Conservation (phyloP, 1,140 invertebrate species). For the Bombyx mori region DNA sequence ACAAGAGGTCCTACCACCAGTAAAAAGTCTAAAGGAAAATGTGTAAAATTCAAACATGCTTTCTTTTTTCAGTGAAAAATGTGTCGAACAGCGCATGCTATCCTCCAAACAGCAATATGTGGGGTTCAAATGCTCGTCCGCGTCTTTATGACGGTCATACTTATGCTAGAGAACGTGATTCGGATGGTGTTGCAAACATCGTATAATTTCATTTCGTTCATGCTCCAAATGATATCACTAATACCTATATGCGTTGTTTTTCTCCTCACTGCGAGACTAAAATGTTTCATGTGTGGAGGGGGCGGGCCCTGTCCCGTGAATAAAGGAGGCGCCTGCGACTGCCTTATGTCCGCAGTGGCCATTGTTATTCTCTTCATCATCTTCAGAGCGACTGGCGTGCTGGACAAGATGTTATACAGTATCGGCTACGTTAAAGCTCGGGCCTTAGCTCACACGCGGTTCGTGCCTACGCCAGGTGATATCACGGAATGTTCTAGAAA, state of each 20-base stretch:
- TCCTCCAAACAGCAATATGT: slow-evolving; percentile 43
- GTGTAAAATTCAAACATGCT: no score
- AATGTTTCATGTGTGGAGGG: slow-evolving; percentile 50
- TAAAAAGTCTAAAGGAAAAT: no score
- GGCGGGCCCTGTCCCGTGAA: slow-evolving; percentile 37
- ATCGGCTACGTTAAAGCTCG: slow-evolving; percentile 39
- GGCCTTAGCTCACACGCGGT: slow-evolving; percentile 12
- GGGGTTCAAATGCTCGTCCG: slow-evolving; percentile 51
- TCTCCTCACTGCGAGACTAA: slow-evolving; percentile 39
- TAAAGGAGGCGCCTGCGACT: slow-evolving; percentile 41
- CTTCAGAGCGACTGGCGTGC: slow-evolving; percentile 43
- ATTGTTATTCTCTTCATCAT: slow-evolving; percentile 47
- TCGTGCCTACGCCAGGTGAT: slow-evolving; percentile 38
- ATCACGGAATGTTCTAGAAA: slow-evolving; percentile 43
- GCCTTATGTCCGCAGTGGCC: slow-evolving; percentile 41
- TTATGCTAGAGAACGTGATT: slow-evolving; percentile 55
- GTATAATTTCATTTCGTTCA: slow-evolving; percentile 55
- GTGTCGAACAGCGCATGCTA: slow-evolving; percentile 47
- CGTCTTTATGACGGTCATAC: slow-evolving; percentile 49
- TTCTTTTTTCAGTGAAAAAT: slow-evolving; percentile 18
- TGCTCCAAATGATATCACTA: slow-evolving; percentile 50
- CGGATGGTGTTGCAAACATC: slow-evolving; percentile 49
- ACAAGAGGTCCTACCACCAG: no score
- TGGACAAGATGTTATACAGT: slow-evolving; percentile 50
- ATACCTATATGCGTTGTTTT: slow-evolving; percentile 54